These are phyloP conservation scores for Ceratina japonica DNA, from an alignment of 1,140 invertebrate genomes.

Conservation along the genomic window DNA sequence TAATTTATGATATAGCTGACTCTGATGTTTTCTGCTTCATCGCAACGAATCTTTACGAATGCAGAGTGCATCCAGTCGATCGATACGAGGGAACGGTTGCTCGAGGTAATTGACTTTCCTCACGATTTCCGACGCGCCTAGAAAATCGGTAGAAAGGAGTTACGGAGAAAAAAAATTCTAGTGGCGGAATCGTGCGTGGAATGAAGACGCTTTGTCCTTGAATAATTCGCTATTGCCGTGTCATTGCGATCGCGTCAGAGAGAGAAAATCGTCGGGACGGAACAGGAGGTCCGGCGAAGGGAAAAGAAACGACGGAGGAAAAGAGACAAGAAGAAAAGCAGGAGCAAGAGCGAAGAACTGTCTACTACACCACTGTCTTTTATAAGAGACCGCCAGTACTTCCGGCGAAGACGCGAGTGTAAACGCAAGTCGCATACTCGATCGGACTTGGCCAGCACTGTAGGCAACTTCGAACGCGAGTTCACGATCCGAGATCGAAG, in stretches of 20 bases:
- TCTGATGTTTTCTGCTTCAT: background rate
- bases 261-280: slow-evolving; percentile 4
- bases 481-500: too few relatives aligned
- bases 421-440: slow-evolving; percentile 59
- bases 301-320: background rate
- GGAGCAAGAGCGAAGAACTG: background rate
- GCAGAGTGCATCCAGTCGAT: background rate
- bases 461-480: background rate
- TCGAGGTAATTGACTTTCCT: slow-evolving; percentile 51
- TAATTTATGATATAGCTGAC: too few relatives aligned
- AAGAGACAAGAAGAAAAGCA: background rate
- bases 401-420: slow-evolving; percentile 56
- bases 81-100: slow-evolving; percentile 1
- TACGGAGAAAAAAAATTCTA: slow-evolving; percentile 3
- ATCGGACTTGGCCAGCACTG: slow-evolving; percentile 20
- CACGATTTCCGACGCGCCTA: slow-evolving; percentile 1
- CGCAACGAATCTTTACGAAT: background rate
- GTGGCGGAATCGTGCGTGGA: slow-evolving; percentile 13
- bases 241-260: slow-evolving; percentile 51
- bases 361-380: slow-evolving; percentile 35
- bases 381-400: slow-evolving; percentile 56
- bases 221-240: slow-evolving; percentile 47
- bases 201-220: slow-evolving; percentile 49
- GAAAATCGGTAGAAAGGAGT: background rate
- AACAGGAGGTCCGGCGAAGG: background rate